Evolutionary conservation across 2,113 vertebrate genomes (phyloP).

Genomic region (Orthonyx spaldingii): DNA sequence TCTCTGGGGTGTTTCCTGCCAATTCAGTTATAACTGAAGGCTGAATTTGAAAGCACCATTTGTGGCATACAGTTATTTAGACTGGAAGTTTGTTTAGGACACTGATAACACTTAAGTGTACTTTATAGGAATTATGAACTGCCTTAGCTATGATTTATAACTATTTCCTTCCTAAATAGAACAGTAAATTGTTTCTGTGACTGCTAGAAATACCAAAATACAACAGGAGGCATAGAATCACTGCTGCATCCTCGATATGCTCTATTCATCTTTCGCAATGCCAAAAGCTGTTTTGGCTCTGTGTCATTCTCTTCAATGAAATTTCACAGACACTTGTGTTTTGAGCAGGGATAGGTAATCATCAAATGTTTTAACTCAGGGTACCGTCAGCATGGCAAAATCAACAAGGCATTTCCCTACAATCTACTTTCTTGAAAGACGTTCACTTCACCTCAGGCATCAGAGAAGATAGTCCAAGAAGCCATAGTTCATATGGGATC

Average conservation of each 20-base stretch:
- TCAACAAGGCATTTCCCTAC: background rate
- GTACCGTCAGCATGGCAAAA: background rate
- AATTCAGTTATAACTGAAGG: background rate
- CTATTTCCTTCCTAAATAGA: background rate
- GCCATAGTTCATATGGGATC: background rate
- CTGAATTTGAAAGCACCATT: background rate
- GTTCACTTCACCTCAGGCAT: background rate
- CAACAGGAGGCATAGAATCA: background rate
- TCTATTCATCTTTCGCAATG: background rate
- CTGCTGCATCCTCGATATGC: background rate
- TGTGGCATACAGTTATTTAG: background rate
- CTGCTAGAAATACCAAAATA: background rate
- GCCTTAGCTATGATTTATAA: background rate
- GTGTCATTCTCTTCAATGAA: background rate
- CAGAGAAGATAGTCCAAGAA: background rate
- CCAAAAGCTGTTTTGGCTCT: background rate
- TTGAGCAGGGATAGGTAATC: background rate
- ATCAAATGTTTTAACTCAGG: background rate
- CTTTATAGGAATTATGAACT: background rate
- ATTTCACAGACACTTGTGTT: background rate
- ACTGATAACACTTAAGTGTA: background rate
- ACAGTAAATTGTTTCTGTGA: background rate
- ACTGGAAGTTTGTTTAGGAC: background rate
- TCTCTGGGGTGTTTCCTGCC: background rate
- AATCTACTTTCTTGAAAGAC: background rate